Evolutionary conservation across 2,888 invertebrate genomes (phyloP).

Genomic region (Sesamia inferens): DNA sequence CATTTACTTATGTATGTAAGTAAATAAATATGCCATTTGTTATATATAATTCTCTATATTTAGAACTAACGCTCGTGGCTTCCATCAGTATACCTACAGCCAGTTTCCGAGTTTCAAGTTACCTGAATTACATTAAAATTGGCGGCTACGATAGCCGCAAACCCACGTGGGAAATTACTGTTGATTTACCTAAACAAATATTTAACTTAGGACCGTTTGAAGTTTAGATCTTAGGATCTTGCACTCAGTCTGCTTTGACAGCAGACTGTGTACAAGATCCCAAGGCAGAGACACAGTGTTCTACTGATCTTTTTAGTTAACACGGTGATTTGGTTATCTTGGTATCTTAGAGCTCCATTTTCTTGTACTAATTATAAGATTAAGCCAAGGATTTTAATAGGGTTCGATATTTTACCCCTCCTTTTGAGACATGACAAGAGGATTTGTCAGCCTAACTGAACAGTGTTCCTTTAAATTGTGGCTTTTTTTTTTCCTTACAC

Average conservation of each 20-base stretch:
- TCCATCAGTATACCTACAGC: background rate
- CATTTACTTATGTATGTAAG: slow-evolving; percentile 40
- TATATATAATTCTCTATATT: slow-evolving; percentile 6
- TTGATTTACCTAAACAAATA: slow-evolving; percentile 17
- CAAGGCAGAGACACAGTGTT: slow-evolving; percentile 21
- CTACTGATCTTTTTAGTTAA: slow-evolving; percentile 44
- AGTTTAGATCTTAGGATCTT: background rate
- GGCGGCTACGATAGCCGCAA: background rate
- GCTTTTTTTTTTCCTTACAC: slow-evolving; percentile 27
- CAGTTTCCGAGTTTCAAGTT: background rate
- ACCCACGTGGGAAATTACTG: background rate
- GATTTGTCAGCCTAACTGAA: slow-evolving; percentile 56
- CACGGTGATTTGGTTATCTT: slow-evolving; percentile 52
- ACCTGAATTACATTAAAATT: background rate
- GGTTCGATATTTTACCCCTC: slow-evolving; percentile 46
- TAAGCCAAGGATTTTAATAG: slow-evolving; percentile 57
- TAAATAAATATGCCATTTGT: slow-evolving; percentile 24
- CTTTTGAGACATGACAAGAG: slow-evolving; percentile 53
- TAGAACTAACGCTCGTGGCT: background rate
- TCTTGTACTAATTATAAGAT: slow-evolving; percentile 54
- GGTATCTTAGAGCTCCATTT: slow-evolving; percentile 38
- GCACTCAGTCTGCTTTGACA: slow-evolving; percentile 12
- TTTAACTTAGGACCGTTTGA: background rate
- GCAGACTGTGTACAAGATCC: no score
- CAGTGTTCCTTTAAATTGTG: slow-evolving; percentile 45